Conservation (phyloP, 2,797 vertebrate genomes). For the Caiman crocodilus region DNA sequence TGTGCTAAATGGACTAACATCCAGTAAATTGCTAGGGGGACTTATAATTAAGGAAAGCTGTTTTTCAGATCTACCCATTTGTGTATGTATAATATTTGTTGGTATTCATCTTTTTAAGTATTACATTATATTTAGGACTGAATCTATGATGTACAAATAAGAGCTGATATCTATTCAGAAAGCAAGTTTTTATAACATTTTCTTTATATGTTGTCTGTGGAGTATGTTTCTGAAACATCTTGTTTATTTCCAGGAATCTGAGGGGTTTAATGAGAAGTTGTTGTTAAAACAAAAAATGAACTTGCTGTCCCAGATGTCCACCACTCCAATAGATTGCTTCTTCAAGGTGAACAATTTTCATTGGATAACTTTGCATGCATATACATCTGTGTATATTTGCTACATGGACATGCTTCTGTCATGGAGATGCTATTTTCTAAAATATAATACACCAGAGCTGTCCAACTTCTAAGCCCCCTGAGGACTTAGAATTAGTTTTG, state of each 20-base stretch:
- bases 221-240: background rate
- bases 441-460: background rate
- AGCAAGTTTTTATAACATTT: background rate
- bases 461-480: too few relatives aligned
- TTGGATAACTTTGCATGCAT: background rate
- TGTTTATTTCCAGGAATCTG: constrained; percentile 82
- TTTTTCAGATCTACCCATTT: background rate
- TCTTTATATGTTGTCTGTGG: background rate
- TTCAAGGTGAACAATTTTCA: constrained; percentile 88
- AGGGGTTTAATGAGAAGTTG: constrained; percentile 85
- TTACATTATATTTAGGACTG: background rate
- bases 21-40: background rate
- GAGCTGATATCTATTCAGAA: background rate
- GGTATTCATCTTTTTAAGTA: background rate
- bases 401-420: background rate
- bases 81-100: background rate
- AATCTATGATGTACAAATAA: background rate
- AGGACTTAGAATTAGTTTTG: too few relatives aligned
- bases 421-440: background rate
- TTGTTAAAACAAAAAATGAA: constrained; percentile 92
- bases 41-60: too few relatives aligned
- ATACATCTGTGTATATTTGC: rapidly evolving
- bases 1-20: background rate
- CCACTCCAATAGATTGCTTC: constrained; percentile 89
- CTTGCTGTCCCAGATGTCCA: constrained; percentile 87